Evolutionary conservation across 2,888 invertebrate genomes (phyloP).

Genomic region (Rhamnusium bicolor): DNA sequence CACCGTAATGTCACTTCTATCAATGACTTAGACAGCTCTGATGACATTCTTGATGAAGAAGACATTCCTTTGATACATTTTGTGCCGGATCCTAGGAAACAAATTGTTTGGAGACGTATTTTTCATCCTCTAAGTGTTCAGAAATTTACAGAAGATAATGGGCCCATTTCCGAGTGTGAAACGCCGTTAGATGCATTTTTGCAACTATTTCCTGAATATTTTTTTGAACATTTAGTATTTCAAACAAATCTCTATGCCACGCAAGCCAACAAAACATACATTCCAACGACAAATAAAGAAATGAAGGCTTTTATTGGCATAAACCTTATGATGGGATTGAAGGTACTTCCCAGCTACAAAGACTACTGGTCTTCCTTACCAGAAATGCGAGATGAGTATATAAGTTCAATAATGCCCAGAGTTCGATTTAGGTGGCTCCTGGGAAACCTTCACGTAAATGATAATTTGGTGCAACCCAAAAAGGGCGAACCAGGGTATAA

Average conservation of each 20-base stretch:
- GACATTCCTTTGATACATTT: neutral
- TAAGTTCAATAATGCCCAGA: slow-evolving; percentile 37
- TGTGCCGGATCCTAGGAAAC: neutral
- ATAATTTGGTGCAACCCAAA: slow-evolving; percentile 47
- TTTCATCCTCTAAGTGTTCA: neutral
- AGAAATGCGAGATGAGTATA: slow-evolving; percentile 38
- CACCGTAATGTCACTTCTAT: neutral
- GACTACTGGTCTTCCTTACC: slow-evolving; percentile 42
- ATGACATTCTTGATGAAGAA: neutral
- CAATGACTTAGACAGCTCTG: neutral
- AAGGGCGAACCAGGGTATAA: slow-evolving; percentile 44
- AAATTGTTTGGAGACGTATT: neutral
- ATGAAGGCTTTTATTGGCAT: slow-evolving; percentile 33
- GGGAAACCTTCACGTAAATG: slow-evolving; percentile 51
- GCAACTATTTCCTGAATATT: slow-evolving; percentile 11
- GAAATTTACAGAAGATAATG: neutral
- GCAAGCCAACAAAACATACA: neutral
- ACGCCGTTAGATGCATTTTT: neutral
- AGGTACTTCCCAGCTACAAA: slow-evolving; percentile 41
- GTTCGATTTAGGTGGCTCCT: slow-evolving; percentile 44
- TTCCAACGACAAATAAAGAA: slow-evolving; percentile 7
- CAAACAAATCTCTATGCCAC: slow-evolving; percentile 16
- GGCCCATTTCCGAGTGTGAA: neutral
- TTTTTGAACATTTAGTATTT: slow-evolving; percentile 21
- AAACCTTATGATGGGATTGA: slow-evolving; percentile 46